A percentile compares a stretch with the other conserved stretches of the same genome.
Conservation (phyloP, 1,140 invertebrate species). For the Drosophila nannoptera region DNA sequence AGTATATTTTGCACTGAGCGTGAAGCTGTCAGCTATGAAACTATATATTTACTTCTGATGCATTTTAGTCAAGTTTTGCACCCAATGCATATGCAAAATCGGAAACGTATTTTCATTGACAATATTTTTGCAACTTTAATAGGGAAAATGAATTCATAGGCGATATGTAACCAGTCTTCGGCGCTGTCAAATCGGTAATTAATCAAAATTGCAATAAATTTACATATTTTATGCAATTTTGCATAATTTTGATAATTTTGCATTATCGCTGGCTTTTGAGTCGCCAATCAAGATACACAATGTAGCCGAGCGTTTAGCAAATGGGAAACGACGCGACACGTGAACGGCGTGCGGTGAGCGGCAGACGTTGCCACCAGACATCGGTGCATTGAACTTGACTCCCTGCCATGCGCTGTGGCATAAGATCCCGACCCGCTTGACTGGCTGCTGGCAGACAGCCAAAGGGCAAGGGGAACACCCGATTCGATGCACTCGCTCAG, state of each 20-base stretch:
- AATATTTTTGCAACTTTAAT: constrained; percentile 24
- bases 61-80: constrained; percentile 1
- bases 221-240: no score
- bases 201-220: constrained; percentile 59
- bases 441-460: constrained; percentile 47
- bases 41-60: not conserved
- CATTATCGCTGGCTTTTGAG: not conserved
- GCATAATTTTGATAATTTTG: no score
- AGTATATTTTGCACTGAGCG: not conserved
- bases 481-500: constrained; percentile 36
- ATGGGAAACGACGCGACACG: constrained; percentile 54
- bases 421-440: constrained; percentile 61
- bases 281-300: constrained; percentile 67
- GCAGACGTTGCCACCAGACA: constrained; percentile 17
- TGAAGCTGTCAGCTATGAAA: constrained; percentile 12
- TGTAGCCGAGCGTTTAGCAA: constrained; percentile 42
- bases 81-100: constrained; percentile 43
- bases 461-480: constrained; percentile 34
- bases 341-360: constrained; percentile 31
- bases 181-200: constrained; percentile 54
- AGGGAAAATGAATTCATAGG: constrained; percentile 11
- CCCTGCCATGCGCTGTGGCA: constrained; percentile 15
- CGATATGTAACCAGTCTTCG: constrained; percentile 52
- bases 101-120: constrained; percentile 47
- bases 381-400: constrained; percentile 69